These are phyloP conservation scores for Forbesichthys papilliferus DNA, from an alignment of 2,113 vertebrate genomes.

Conservation along the genomic window DNA sequence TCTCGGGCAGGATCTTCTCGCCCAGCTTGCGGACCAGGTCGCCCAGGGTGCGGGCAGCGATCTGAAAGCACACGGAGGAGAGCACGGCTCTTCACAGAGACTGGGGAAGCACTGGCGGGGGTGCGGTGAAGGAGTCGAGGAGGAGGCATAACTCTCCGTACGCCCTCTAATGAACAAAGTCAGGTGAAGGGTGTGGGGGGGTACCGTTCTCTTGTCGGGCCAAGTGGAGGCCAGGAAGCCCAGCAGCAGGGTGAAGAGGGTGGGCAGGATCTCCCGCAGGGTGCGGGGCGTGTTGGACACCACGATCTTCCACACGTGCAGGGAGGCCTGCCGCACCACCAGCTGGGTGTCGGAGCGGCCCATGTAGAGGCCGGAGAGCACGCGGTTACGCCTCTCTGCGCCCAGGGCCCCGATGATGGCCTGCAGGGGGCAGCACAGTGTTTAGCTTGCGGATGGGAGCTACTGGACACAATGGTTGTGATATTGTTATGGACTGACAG, in stretches of 20 bases:
- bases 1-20: constrained; percentile 98
- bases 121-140: no score
- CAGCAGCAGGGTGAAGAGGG: constrained; percentile 91
- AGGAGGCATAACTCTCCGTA: neutral
- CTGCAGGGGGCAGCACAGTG: constrained; percentile 57
- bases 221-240: constrained; percentile 98
- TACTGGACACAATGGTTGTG: no score
- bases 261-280: constrained; percentile 92
- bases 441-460: no score
- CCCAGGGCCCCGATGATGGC: constrained; percentile 94
- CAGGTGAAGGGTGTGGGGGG: neutral
- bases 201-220: constrained; percentile 94
- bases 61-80: constrained; percentile 71
- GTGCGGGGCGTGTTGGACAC: constrained; percentile 97
- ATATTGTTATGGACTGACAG: no score
- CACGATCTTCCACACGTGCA: constrained; percentile 98
- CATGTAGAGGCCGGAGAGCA: constrained; percentile 97
- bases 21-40: constrained; percentile 97
- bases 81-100: neutral
- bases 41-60: constrained; percentile 93
- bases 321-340: constrained; percentile 93
- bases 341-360: constrained; percentile 96
- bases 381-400: constrained; percentile 90
- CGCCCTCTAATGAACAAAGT: neutral
- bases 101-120: neutral